Base-by-base conservation (phyloP, 2,113 vertebrate genomes). In the Vidua chalybeata region DNA sequence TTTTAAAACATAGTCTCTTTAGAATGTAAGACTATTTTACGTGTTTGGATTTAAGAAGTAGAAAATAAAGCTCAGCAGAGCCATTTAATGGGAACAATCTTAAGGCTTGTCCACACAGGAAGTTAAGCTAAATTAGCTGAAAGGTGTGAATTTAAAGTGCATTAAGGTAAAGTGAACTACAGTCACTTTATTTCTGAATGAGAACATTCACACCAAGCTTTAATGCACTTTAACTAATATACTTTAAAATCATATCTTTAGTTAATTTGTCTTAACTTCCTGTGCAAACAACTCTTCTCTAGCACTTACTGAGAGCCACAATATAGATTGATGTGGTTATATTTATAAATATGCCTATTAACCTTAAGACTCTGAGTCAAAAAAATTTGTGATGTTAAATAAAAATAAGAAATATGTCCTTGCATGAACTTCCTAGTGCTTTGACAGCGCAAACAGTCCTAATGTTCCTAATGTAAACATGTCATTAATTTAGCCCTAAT, bases 91-190 rank as follows among this genome's bases (percentile, higher is more conserved):
- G 93, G 93, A 96, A 97, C 91, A 96, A 95, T 97, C 93, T 95
- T 92, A 89, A 91, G 87, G 95, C 87, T 96, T 96, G 94, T 97
- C 95, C 85, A 58, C 94, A 86, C 83, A 95, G 96, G 96, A 95
- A 97, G 95, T 78, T 71, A 74, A 86, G 69, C 72, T 78, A 90
- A 94, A 95, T 94, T 94, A 94, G 94, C 90, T 96, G 94, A 94
- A 96, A 96, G 95, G 96, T 97, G 95, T 96, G 96, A 97, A 96
- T 96, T 97, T 96, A 95, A 97, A 96, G 92, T 95, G 93, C 83
- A 96, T 97, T 96, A 96, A 93, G 64, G 92, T 84, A 96, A 93
- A 95, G 85, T 85, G 96, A 92, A 92, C 92, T 96, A 86, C 90
- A 88, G 96, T 74, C 79, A 92, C 88, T 94, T 94, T 87, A 93